A percentile compares a stretch with the other conserved stretches of the same genome.
phyloP scores from a whole-genome alignment of 2,888 invertebrate species.

The Rhingia rostrata region DNA sequence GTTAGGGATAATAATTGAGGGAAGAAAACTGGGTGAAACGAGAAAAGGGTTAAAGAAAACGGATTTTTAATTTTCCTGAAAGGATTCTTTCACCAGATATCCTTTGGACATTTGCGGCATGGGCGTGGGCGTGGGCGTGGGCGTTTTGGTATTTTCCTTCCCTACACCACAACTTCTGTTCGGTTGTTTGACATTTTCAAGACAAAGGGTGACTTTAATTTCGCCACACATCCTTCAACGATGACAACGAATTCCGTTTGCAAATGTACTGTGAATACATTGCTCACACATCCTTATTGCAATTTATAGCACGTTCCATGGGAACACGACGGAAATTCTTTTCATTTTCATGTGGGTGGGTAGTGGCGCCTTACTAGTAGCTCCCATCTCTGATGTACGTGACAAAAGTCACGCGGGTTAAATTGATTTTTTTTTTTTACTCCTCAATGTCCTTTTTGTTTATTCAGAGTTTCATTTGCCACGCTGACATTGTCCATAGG shows the following conservation, averaged over 20 bases:
- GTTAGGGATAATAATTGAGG: conserved; percentile 48
- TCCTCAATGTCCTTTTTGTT: not conserved
- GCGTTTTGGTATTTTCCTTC: conserved; percentile 46
- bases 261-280: conserved; percentile 69
- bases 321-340: conserved; percentile 1
- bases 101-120: not conserved
- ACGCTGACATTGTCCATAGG: conserved; percentile 35
- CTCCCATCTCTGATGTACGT: conserved; percentile 41
- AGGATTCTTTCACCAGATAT: conserved; percentile 45
- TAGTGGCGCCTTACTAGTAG: conserved; percentile 9
- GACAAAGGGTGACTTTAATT: conserved; percentile 58
- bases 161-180: not conserved
- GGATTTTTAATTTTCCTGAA: conserved; percentile 70
- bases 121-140: conserved; percentile 16
- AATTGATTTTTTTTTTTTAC: conserved; percentile 39
- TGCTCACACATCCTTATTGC: conserved; percentile 48
- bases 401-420: conserved; percentile 64
- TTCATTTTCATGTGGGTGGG: conserved; percentile 26
- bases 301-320: conserved; percentile 65
- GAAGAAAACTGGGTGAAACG: conserved; percentile 24
- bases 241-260: conserved; percentile 52
- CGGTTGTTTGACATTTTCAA: conserved; percentile 49
- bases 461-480: conserved; percentile 25
- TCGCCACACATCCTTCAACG: conserved; percentile 29
- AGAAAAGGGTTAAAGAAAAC: conserved; percentile 21